Evolutionary conservation across 1,140 invertebrate genomes (phyloP), one percentile per base, ranked within the genome.

Genomic region (Drosophila serrata): DNA sequence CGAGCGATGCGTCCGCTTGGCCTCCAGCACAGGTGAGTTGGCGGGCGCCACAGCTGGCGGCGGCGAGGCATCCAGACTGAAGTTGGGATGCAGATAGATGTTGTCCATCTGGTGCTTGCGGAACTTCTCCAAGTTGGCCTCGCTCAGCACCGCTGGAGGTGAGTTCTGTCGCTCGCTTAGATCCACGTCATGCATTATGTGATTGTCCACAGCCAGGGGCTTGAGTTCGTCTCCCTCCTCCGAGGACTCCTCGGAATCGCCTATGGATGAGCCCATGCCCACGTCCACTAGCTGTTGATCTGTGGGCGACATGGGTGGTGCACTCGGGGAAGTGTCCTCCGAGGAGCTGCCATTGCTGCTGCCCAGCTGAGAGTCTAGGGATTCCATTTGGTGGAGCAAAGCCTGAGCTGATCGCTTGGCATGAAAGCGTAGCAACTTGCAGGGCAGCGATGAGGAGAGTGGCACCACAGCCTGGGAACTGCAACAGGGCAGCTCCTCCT

Each of bases 151-250:
- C 6, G 82, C 60, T 0, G 84, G 81, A 0, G 75, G 76, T 1
- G 79, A 55, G 1, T 4, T n/a, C 45, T 75, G 84, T 0, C 53
- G 37, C 24, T 90, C 63, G 8, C 6, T 31, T 11, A 69, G 43
- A 7, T 82, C 81, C 39, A 78, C 61, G 6, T 91, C 90, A 17
- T 64, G 46, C 51, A 92, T 80, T 0, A 92, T 90, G 51, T 92
- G 92, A 77, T 92, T 92, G 59, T 92, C 92, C 39, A 92, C 82
- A 6, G 92, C 91, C 48, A 93, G 61, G 4, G 92, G 92, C 45
- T 92, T 92, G 0, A 92, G 70, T 22, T 92, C 92, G 51, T 92
- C 92, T 24, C 92, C 92, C 37, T 91, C 92, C 56, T 93, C 92
- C 0, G 92, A 69, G 1, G 65, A 92, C 24, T 92, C 90, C 29